These are phyloP conservation scores for Pseudopleuronectes americanus DNA, from an alignment of 2,797 vertebrate species.

Conservation along the genomic window DNA sequence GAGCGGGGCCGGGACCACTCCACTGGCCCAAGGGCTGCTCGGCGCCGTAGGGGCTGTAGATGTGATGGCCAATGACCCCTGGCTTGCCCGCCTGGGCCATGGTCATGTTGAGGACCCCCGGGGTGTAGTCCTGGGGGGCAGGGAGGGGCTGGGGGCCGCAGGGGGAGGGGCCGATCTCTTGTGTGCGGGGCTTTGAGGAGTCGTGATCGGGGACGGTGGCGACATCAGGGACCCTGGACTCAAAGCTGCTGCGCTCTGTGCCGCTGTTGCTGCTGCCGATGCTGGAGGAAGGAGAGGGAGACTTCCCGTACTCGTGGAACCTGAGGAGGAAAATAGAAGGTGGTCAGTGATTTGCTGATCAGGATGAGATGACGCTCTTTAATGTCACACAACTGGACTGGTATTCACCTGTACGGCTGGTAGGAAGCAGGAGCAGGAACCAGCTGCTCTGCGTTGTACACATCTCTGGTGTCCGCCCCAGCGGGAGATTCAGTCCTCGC, in stretches of 20 bases:
- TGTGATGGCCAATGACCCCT: conserved; percentile 80
- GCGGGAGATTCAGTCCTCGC: conserved; percentile 74
- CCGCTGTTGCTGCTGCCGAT: conserved; percentile 62
- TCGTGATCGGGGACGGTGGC: conserved; percentile 81
- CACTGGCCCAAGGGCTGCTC: conserved; percentile 89
- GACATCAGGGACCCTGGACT: conserved; percentile 83
- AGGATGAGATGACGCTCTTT: not conserved
- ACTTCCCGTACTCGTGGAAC: conserved; percentile 85
- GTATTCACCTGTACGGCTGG: conserved; percentile 85
- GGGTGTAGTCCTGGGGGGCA: conserved; percentile 83
- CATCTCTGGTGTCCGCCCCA: conserved; percentile 75
- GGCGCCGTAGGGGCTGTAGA: conserved; percentile 84
- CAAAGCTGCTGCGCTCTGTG: conserved; percentile 71
- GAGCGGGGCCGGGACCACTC: conserved; percentile 82
- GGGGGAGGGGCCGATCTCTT: conserved; percentile 61
- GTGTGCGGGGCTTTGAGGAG: conserved; percentile 67
- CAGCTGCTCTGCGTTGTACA: conserved; percentile 86
- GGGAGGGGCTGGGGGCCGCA: conserved; percentile 75
- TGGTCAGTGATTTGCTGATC: not conserved
- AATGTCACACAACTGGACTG: not conserved
- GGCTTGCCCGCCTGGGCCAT: conserved; percentile 84
- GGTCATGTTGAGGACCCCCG: conserved; percentile 84
- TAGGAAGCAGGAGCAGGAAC: conserved; percentile 83
- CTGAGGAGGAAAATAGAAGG: conserved; percentile 57
- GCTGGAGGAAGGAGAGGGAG: conserved; percentile 82